These are phyloP conservation scores for Pelochelys cantorii DNA, from an alignment of 2,797 vertebrate species.

Conservation along the genomic window DNA sequence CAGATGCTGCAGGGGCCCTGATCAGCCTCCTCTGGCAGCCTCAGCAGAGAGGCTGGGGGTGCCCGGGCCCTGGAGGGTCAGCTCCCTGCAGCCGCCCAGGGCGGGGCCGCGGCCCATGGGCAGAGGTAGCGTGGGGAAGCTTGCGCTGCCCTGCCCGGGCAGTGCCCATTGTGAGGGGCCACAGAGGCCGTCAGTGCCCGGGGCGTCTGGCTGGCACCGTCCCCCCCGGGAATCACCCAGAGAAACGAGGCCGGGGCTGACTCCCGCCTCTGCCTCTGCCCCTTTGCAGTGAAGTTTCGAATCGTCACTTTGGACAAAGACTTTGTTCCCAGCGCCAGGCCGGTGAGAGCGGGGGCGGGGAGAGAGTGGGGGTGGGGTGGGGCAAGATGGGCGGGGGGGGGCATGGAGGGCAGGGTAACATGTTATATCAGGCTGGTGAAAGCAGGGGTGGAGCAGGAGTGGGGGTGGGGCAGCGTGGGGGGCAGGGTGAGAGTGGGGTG, in stretches of 20 bases:
- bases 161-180: neutral
- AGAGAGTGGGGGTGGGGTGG: neutral
- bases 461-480: no score
- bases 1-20: neutral
- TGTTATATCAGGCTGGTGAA: no score
- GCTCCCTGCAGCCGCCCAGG: neutral
- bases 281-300: slow-evolving; percentile 60
- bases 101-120: rapidly evolving
- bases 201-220: neutral
- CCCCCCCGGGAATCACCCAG: rapidly evolving
- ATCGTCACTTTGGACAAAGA: slow-evolving; percentile 57
- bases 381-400: no score
- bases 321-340: slow-evolving; percentile 16
- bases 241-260: rapidly evolving
- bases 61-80: rapidly evolving
- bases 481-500: no score
- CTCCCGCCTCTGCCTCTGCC: neutral
- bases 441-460: no score
- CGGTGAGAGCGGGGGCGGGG: slow-evolving; percentile 30
- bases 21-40: neutral
- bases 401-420: no score
- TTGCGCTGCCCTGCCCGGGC: neutral
- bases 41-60: neutral
- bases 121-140: neutral
- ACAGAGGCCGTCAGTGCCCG: neutral